Evolutionary conservation across 2,797 vertebrate species (phyloP), one percentile per base, ranked within the genome.

Genomic region (Pygocentrus nattereri): DNA sequence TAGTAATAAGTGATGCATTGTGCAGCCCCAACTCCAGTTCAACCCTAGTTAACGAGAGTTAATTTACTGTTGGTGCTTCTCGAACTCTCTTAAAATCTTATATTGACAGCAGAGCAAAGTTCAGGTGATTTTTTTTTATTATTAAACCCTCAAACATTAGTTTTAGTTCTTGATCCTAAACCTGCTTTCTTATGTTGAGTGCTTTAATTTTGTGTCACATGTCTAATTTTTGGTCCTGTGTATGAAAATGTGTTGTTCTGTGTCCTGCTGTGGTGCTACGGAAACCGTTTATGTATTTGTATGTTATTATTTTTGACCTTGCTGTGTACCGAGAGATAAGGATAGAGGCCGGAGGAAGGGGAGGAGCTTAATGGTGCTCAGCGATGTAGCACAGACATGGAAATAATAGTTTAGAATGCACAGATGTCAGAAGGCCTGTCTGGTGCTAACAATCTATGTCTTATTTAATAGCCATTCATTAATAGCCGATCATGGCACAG

Each of bases 201-300:
- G 59, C 59, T 82, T 73, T 70, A 47, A 49, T 50, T 79, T 54
- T 44, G 16, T 34, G 15, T 2, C n/a, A 44, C n/a, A 6, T 56
- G 23, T 79, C 89, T 82, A 86, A 89, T 72, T 84, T n/a, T n/a
- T n/a, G n/a, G n/a, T n/a, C n/a, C n/a, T n/a, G n/a, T 84, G 79
- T 88, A 81, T 86, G 84, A 86, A 85, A 87, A 34, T 62, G 12
- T 67, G 84, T 59, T 54, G 34, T 74, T 86, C 71, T 89, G 86
- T 88, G 81, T 80, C 90, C 86, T 87, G 87, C 84, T 84, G 74
- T 93, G 93, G 93, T 95, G 93, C 94, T 95, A 93, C 89, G 91
- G 82, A 91, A 76, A 62, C 49, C 82, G 58, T 86, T 90, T 87
- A 38, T 92, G 88, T 88, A 85, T 87, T 91, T 86, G 86, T 77